phyloP scores from a whole-genome alignment of 2,888 invertebrate genomes.

The Xestia rhomboidea region DNA sequence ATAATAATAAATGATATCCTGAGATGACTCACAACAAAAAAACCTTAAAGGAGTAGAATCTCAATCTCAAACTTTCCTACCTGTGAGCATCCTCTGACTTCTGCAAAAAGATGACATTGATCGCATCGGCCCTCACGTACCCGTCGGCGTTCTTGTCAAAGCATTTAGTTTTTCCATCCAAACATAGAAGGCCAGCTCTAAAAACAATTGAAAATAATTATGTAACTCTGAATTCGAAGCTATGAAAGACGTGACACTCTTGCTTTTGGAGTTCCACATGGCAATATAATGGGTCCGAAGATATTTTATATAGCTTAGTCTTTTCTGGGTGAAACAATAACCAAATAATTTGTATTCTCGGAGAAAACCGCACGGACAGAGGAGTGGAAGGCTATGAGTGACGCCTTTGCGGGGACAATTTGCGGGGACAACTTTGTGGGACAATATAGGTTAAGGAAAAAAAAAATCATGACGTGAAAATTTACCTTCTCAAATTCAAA shows the following conservation, averaged over 20 bases:
- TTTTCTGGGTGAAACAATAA: background rate
- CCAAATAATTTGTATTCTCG: background rate
- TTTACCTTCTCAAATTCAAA: conserved; percentile 74
- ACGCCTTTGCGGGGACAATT: no score
- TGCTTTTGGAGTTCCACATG: conserved; percentile 3
- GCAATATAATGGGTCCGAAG: background rate
- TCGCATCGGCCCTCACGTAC: conserved; percentile 94
- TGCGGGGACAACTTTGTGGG: no score
- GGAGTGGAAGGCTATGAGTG: no score
- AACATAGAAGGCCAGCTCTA: conserved; percentile 70
- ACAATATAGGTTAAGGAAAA: no score
- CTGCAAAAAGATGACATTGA: conserved; percentile 93
- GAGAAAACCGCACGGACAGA: no score
- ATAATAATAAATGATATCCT: no score
- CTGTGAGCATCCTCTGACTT: conserved; percentile 91
- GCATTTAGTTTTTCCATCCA: conserved; percentile 95
- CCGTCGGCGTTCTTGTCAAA: conserved; percentile 95
- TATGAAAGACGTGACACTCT: background rate
- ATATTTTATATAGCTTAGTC: background rate
- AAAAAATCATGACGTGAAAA: background rate
- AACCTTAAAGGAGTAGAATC: background rate
- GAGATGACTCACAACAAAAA: no score
- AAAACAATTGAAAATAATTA: background rate
- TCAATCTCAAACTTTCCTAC: conserved; percentile 67
- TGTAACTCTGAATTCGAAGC: no score